Percentiles rank a stretch among this genome's conserved stretches.
Conservation (phyloP, 2,113 vertebrate genomes). For the Elephantulus edwardii region DNA sequence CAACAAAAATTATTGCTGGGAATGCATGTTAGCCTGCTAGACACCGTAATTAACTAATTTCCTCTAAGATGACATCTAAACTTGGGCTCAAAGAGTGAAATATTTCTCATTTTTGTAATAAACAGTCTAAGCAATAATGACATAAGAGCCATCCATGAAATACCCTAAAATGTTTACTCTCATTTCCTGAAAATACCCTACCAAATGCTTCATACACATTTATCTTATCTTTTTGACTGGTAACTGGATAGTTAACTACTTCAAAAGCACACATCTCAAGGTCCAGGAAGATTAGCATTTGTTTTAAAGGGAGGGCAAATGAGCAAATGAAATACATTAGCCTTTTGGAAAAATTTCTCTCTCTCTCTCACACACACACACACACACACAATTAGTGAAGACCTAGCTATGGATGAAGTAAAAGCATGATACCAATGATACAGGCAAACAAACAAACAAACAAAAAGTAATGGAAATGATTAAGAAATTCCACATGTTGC, state of each 20-base stretch:
- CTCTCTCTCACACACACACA: constrained; percentile 34
- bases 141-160: constrained; percentile 27
- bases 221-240: constrained; percentile 94
- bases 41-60: constrained; percentile 15
- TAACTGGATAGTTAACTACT: constrained; percentile 92
- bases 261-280: constrained; percentile 97
- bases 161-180: constrained; percentile 10
- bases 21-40: constrained; percentile 22
- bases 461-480: neutral
- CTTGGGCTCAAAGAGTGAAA: neutral
- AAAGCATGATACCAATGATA: constrained; percentile 16
- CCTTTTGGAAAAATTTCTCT: constrained; percentile 29
- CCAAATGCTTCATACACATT: constrained; percentile 20
- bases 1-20: constrained; percentile 34
- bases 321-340: constrained; percentile 57
- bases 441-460: too few species aligned
- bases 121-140: neutral
- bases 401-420: constrained; percentile 25
- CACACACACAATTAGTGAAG: too few species aligned
- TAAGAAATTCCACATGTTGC: neutral
- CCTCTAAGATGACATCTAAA: constrained; percentile 19
- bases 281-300: constrained; percentile 97
- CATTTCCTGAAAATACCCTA: neutral
- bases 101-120: constrained; percentile 38
- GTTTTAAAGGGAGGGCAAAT: constrained; percentile 80